Percentiles rank a stretch among this genome's conserved stretches.
Evolutionary conservation across 2,113 vertebrate species (phyloP).

Genomic region (Loxodonta africana): DNA sequence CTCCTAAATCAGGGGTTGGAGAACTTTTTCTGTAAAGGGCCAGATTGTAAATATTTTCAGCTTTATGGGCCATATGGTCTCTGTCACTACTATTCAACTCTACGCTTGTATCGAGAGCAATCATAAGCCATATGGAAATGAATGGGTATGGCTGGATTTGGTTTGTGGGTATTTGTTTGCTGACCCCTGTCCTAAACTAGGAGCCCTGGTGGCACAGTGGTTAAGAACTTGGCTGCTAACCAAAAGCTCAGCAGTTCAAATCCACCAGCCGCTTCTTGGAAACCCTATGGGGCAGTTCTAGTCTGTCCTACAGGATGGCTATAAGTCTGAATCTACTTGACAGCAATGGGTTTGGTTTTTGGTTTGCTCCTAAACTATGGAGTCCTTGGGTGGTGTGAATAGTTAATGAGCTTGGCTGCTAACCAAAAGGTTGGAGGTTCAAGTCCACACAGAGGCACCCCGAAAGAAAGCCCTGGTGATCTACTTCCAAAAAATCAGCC

Average conservation of each 20-base stretch:
- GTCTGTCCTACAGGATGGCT: too few relatives aligned
- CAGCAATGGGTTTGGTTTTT: too few relatives aligned
- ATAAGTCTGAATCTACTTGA: too few relatives aligned
- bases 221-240: too few relatives aligned
- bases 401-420: too few relatives aligned
- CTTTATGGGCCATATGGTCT: neutral
- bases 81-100: neutral
- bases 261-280: too few relatives aligned
- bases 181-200: neutral
- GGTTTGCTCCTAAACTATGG: too few relatives aligned
- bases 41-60: neutral
- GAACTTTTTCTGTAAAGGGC: neutral
- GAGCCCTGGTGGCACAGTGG: too few relatives aligned
- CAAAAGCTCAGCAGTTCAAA: too few relatives aligned
- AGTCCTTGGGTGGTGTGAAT: too few relatives aligned
- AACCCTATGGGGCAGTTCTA: too few relatives aligned
- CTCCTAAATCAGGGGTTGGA: neutral
- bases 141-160: neutral
- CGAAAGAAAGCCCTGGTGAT: neutral
- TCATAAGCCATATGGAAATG: neutral
- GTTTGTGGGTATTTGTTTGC: neutral
- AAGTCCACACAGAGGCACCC: neutral
- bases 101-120: neutral
- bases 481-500: neutral
- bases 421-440: neutral